phyloP scores from a whole-genome alignment of 2,113 vertebrate genomes.

The Podarcis cretensis region DNA sequence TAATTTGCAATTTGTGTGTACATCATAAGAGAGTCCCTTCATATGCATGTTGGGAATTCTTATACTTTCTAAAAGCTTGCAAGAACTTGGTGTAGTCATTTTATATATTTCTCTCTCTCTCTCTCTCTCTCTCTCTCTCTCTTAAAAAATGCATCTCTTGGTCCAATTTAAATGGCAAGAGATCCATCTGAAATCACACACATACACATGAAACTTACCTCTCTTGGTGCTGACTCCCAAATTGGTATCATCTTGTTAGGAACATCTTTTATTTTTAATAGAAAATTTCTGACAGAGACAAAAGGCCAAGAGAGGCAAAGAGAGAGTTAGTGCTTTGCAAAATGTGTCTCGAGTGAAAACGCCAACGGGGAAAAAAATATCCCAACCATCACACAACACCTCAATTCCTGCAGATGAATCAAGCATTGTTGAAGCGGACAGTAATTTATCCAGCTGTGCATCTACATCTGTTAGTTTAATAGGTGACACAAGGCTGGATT shows the following conservation, averaged over 20 bases:
- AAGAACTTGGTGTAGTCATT: conserved; percentile 12
- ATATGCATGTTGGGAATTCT: background rate
- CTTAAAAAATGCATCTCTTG: conserved; percentile 54
- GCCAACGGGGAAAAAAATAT: conserved; percentile 56
- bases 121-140: conserved; percentile 3
- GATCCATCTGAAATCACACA: conserved; percentile 65
- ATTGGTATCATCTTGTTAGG: conserved; percentile 68
- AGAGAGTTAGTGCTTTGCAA: conserved; percentile 53
- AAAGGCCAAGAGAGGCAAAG: conserved; percentile 38
- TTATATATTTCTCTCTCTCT: too few species aligned
- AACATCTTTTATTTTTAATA: conserved; percentile 75
- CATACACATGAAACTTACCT: conserved; percentile 65
- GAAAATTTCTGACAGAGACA: conserved; percentile 74
- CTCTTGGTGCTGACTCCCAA: conserved; percentile 71
- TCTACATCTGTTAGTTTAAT: conserved; percentile 63
- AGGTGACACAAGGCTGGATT: conserved; percentile 53
- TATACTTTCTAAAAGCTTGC: background rate
- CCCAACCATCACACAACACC: conserved; percentile 14
- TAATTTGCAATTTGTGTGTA: background rate
- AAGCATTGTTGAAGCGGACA: conserved; percentile 35
- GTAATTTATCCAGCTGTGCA: conserved; percentile 55
- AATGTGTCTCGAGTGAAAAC: conserved; percentile 64
- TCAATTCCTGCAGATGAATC: conserved; percentile 32
- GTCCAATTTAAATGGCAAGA: conserved; percentile 68
- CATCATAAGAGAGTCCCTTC: background rate